phyloP scores from a whole-genome alignment of 2,888 invertebrate species.

The Sminthurinus aureus region DNA sequence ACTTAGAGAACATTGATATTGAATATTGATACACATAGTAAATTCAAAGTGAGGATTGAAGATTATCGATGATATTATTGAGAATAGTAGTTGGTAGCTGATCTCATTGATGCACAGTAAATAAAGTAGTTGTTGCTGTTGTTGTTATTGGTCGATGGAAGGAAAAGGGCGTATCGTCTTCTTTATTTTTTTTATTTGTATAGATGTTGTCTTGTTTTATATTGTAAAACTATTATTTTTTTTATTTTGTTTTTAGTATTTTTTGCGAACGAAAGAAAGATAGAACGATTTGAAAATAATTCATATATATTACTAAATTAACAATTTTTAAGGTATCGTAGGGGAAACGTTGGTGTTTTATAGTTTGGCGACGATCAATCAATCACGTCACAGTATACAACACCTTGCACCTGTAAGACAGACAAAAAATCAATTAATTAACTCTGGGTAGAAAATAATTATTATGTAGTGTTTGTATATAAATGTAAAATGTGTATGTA shows the following conservation, averaged over 20 bases:
- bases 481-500: too few species aligned
- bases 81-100: background rate
- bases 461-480: too few species aligned
- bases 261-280: constrained; percentile 34
- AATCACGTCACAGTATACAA: background rate
- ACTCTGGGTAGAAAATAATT: background rate
- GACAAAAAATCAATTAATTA: background rate
- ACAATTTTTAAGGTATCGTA: constrained; percentile 30
- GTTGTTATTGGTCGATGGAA: background rate
- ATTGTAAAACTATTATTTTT: background rate
- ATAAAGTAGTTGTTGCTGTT: background rate
- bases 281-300: constrained; percentile 31
- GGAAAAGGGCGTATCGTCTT: background rate
- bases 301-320: constrained; percentile 17
- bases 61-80: background rate
- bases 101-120: background rate
- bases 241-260: constrained; percentile 18
- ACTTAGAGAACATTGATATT: too few species aligned
- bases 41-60: background rate
- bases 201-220: too few species aligned
- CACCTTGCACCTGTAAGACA: background rate
- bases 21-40: too few species aligned
- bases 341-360: constrained; percentile 21
- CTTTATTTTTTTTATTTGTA: background rate
- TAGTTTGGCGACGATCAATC: background rate